Conservation (phyloP, 1,140 invertebrate genomes). For the Nephotettix cincticeps region DNA sequence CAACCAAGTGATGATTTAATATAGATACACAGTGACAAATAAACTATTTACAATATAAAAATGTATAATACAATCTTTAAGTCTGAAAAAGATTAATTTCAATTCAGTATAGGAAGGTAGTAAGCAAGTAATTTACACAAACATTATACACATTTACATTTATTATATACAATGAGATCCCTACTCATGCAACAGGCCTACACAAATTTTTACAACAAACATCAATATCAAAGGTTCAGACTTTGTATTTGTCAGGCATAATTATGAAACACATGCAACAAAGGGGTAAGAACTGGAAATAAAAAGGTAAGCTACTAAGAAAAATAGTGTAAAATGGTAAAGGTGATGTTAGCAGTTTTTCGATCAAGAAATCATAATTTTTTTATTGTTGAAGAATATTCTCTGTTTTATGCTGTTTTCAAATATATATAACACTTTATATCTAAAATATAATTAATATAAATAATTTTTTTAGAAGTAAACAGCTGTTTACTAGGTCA, state of each 20-base stretch:
- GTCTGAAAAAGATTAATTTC: neutral
- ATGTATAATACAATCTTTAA: neutral
- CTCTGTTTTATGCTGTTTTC: no score
- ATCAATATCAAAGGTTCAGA: conserved; percentile 9
- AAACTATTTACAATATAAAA: neutral
- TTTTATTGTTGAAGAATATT: no score
- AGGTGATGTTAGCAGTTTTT: no score
- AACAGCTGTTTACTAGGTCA: no score
- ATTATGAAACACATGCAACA: neutral
- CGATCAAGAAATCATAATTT: no score
- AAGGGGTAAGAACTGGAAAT: no score
- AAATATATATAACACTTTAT: no score
- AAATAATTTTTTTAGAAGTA: no score
- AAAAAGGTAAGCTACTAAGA: no score
- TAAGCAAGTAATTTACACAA: neutral
- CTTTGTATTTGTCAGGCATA: conserved; percentile 9
- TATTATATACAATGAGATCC: neutral
- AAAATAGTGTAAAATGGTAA: no score
- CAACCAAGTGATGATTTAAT: neutral
- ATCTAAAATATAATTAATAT: no score
- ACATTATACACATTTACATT: conserved; percentile 10
- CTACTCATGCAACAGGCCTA: neutral
- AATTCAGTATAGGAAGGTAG: neutral
- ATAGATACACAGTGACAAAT: neutral
- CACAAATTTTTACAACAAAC: neutral